A percentile compares a stretch with the other conserved stretches of the same genome.
These are phyloP conservation scores for Rapana venosa DNA, from an alignment of 2,888 invertebrate genomes.

Conservation along the genomic window DNA sequence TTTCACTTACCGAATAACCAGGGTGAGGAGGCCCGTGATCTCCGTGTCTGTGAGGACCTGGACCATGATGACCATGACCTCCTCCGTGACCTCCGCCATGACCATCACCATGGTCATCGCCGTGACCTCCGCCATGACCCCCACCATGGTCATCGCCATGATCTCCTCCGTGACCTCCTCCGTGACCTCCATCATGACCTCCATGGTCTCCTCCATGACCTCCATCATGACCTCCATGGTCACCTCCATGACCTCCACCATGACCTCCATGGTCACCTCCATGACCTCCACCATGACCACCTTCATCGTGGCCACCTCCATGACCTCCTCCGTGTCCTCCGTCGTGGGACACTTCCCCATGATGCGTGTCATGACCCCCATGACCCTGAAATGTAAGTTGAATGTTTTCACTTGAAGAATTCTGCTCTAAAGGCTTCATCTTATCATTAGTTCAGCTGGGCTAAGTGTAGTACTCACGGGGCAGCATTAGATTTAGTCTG, in stretches of 20 bases:
- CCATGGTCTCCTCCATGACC: neutral
- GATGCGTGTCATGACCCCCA: slow-evolving; percentile 4
- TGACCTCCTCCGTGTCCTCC: slow-evolving; percentile 6
- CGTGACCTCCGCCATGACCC: neutral
- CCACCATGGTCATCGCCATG: neutral
- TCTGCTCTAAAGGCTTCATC: too few relatives aligned
- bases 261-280: neutral
- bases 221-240: slow-evolving; percentile 18
- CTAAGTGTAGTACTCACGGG: too few relatives aligned
- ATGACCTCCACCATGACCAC: neutral
- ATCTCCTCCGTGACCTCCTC: slow-evolving; percentile 29
- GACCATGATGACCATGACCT: slow-evolving; percentile 25
- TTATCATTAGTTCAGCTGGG: too few relatives aligned
- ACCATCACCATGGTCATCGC: neutral
- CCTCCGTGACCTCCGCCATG: slow-evolving; percentile 31
- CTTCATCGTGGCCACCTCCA: neutral
- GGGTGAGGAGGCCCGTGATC: slow-evolving; percentile 41
- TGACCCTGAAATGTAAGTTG: neutral
- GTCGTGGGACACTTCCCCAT: slow-evolving; percentile 1
- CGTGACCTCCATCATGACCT: slow-evolving; percentile 22
- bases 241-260: slow-evolving; percentile 17
- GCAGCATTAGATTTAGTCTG: too few relatives aligned
- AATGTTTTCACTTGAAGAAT: neutral
- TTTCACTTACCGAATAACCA: slow-evolving; percentile 26
- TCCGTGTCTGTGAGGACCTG: slow-evolving; percentile 18